Evolutionary conservation across 2,113 vertebrate genomes (phyloP).

Genomic region (Dendrocopos noguchii): DNA sequence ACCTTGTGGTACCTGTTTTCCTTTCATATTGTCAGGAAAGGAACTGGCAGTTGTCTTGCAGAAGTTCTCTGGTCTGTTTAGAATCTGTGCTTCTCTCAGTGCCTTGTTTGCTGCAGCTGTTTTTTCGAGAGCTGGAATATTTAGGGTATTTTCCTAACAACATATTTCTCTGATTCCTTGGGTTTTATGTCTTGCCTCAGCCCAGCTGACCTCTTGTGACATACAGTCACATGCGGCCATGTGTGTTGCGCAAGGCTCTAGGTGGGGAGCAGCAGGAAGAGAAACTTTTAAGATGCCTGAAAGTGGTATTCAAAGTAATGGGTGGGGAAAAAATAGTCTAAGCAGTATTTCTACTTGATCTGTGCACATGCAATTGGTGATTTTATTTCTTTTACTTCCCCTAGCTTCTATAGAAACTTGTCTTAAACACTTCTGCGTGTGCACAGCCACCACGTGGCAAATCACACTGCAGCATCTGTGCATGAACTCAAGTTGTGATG

Average conservation of each 20-base stretch:
- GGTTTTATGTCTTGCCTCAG: background rate
- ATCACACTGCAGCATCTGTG: background rate
- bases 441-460: background rate
- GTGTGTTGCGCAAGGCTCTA: background rate
- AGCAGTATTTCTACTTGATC: background rate
- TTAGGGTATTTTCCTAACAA: background rate
- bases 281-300: background rate
- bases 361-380: background rate
- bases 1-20: background rate
- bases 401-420: background rate
- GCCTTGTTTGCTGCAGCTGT: background rate
- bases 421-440: background rate
- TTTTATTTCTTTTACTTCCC: background rate
- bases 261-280: conserved; percentile 38
- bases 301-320: background rate
- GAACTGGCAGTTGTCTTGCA: background rate
- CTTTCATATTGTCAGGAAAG: background rate
- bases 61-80: background rate
- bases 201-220: background rate
- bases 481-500: fast-evolving
- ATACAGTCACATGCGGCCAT: background rate
- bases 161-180: background rate
- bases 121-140: background rate
- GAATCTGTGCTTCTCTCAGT: background rate
- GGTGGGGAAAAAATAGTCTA: background rate